phyloP scores from a whole-genome alignment of 2,113 vertebrate species.

The Barnardius zonarius region DNA sequence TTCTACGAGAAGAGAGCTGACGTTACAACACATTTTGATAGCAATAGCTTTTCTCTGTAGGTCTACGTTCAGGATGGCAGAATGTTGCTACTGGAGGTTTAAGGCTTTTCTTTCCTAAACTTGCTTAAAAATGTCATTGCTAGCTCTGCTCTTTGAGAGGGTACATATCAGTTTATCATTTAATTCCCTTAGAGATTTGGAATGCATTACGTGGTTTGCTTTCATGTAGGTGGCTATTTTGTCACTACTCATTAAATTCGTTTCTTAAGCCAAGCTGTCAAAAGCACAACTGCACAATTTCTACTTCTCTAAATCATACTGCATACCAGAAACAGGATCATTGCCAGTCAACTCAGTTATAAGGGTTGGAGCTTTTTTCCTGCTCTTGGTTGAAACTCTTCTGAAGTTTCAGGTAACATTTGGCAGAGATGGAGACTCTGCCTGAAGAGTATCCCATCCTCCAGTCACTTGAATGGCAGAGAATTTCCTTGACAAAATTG shows the following conservation, averaged over 20 bases:
- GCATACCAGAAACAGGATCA: background rate
- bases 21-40: background rate
- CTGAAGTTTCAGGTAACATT: background rate
- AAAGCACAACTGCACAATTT: background rate
- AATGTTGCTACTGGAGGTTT: background rate
- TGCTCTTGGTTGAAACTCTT: background rate
- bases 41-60: background rate
- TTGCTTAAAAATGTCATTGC: background rate
- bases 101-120: background rate
- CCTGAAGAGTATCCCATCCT: background rate
- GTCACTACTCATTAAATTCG: background rate
- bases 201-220: background rate
- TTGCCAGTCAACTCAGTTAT: background rate
- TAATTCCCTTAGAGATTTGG: background rate
- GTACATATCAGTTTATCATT: background rate
- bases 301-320: background rate
- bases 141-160: background rate
- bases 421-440: background rate
- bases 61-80: background rate
- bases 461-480: background rate
- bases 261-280: background rate
- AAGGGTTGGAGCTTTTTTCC: background rate
- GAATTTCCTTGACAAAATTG: background rate
- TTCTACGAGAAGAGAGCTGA: background rate
- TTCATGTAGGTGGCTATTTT: background rate